phyloP scores from a whole-genome alignment of 2,797 vertebrate species.

The Etheostoma nigrum region DNA sequence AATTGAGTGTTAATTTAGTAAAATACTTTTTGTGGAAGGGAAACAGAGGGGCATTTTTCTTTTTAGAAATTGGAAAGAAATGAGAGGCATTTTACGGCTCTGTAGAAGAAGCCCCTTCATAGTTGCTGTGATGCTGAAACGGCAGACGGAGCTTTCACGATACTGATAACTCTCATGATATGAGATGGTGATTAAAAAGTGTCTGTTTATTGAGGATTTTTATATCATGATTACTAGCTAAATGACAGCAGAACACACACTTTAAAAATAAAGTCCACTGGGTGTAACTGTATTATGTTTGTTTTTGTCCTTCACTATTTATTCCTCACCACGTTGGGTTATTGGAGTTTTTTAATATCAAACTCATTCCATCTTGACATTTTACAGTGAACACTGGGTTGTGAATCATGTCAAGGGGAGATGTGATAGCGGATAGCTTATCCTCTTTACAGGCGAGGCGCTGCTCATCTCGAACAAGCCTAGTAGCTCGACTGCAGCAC shows the following conservation, averaged over 20 bases:
- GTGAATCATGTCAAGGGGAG: constrained; percentile 46
- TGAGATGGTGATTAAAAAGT: constrained; percentile 27
- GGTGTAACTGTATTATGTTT: constrained; percentile 1
- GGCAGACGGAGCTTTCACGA: constrained; percentile 15
- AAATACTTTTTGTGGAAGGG: constrained; percentile 43
- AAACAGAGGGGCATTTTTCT: constrained; percentile 38
- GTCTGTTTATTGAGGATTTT: constrained; percentile 5
- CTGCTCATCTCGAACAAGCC: no score
- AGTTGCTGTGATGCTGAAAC: constrained; percentile 35
- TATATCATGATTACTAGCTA: constrained; percentile 14
- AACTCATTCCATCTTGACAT: constrained; percentile 63
- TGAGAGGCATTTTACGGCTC: constrained; percentile 48
- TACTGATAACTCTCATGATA: constrained; percentile 28
- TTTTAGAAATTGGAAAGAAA: constrained; percentile 37
- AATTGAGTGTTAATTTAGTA: constrained; percentile 58
- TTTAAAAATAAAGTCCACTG: constrained; percentile 5
- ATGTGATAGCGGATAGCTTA: constrained; percentile 17
- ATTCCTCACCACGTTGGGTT: constrained; percentile 41
- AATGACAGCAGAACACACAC: constrained; percentile 31
- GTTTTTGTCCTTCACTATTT: constrained; percentile 18
- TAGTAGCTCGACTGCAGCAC: no score
- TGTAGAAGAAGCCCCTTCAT: constrained; percentile 24
- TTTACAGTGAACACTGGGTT: constrained; percentile 47
- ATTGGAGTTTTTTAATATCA: constrained; percentile 58
- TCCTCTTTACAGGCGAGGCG: no score